Evolutionary conservation across 2,797 vertebrate species (phyloP).

Genomic region (Rhynchonycteris naso): DNA sequence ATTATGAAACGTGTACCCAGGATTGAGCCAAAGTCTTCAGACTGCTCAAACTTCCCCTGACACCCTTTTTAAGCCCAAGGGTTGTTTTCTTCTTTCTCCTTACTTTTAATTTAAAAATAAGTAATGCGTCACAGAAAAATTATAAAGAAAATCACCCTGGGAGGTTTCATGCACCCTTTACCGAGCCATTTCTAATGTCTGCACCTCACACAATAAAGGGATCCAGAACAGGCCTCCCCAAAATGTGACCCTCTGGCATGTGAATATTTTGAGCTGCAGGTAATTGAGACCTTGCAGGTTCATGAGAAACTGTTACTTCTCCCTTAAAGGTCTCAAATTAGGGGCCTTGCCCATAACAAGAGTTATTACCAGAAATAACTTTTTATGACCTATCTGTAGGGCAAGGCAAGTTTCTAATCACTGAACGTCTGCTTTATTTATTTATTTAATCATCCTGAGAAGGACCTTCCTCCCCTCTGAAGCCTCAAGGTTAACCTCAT

Average conservation of each 20-base stretch:
- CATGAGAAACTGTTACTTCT: background rate
- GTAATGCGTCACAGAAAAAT: background rate
- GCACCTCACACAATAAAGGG: background rate
- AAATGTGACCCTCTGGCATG: background rate
- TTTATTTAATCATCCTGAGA: background rate
- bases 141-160: background rate
- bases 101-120: background rate
- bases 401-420: background rate
- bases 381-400: background rate
- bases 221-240: background rate
- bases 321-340: background rate
- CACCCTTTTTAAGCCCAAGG: background rate
- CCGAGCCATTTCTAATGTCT: background rate
- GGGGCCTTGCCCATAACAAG: too few species aligned
- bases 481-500: background rate
- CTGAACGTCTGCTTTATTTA: background rate
- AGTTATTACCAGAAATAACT: background rate
- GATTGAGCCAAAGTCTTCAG: background rate
- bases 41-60: background rate
- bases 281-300: background rate
- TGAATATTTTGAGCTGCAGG: background rate
- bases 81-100: background rate
- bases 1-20: background rate
- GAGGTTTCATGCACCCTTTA: accelerated
- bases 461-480: background rate